Base-by-base conservation (phyloP, 2,113 vertebrate genomes). In the Rhabdornis inornatus region DNA sequence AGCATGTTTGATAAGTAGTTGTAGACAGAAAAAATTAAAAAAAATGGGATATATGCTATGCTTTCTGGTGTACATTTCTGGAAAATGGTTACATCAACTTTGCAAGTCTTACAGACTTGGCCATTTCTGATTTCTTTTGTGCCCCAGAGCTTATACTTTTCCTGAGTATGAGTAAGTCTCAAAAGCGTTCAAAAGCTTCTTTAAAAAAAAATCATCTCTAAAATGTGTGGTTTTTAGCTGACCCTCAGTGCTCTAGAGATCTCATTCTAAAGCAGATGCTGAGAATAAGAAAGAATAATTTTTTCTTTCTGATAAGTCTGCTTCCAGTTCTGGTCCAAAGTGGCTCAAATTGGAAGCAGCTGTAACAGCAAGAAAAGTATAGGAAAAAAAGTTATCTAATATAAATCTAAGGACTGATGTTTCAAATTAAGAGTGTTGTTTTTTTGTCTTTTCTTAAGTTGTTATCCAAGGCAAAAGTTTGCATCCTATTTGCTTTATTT, bases 271-370 rank as follows among this genome's bases (percentile, higher is more conserved):
- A 94, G 57, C 83, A 95, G 89, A 77, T 88, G 72, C 71, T 66
- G 60, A 93, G 61, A 87, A 71, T 78, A 91, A 74, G 56, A 65
- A 86, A 83, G 47, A 84, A 85, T 53, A 25, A 42, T 91, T 83
- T 49, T 49, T 95, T 78, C 49, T 49, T 87, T 87, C 57, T 84
- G 61, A 61, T 76, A 82, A 19, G 85, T 89, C 39, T 72, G 13
- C 49, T 92, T 94, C 76, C 60, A 77, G 55, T 84, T 87, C 65
- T 79, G 61, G n/a, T 89, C 89, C 65, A 37, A 84, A 89, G 45
- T 89, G 81, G 37, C 56, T 95, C 20, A 89, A 89, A 95, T 87
- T 95, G 53, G 53, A 91, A 95, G 87, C 94, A 97, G 87, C 69
- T 97, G 86, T 87, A 95, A 76, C 21, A 89, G 40, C 71, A 87